phyloP scores from a whole-genome alignment of 2,888 invertebrate species.

The Athalia cordata region DNA sequence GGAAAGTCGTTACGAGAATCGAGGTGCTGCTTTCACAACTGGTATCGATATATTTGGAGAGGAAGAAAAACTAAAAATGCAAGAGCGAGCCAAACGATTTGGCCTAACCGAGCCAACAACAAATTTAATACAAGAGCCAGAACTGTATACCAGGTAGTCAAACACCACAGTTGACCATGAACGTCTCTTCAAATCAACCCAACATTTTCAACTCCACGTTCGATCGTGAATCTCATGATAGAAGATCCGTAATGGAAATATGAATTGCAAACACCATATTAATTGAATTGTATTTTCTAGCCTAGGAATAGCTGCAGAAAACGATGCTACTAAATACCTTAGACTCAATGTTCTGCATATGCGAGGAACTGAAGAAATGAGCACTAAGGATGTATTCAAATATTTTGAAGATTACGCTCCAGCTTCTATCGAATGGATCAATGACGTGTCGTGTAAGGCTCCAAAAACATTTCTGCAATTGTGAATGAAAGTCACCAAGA shows the following conservation, averaged over 20 bases:
- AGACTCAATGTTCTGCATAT: constrained; percentile 85
- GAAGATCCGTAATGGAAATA: too few relatives aligned
- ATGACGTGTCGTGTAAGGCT: constrained; percentile 83
- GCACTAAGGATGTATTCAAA: constrained; percentile 85
- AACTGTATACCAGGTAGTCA: constrained; percentile 72
- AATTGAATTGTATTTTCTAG: constrained; percentile 66
- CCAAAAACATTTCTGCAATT: neutral
- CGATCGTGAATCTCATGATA: neutral
- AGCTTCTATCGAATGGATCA: constrained; percentile 87
- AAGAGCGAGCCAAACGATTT: constrained; percentile 78
- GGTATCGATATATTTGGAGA: constrained; percentile 75
- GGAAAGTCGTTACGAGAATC: constrained; percentile 63
- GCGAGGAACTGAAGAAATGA: constrained; percentile 84
- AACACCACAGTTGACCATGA: constrained; percentile 29
- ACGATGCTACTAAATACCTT: constrained; percentile 77
- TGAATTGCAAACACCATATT: neutral
- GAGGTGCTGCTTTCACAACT: constrained; percentile 72
- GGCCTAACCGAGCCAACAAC: constrained; percentile 74
- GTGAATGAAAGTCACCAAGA: constrained; percentile 23
- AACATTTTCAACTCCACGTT: neutral
- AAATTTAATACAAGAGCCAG: constrained; percentile 70
- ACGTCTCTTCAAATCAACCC: neutral
- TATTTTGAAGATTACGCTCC: constrained; percentile 87
- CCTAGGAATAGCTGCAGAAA: constrained; percentile 77
- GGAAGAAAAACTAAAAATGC: constrained; percentile 75